phyloP scores from a whole-genome alignment of 2,888 invertebrate species.

The Drosophila setosimentum region DNA sequence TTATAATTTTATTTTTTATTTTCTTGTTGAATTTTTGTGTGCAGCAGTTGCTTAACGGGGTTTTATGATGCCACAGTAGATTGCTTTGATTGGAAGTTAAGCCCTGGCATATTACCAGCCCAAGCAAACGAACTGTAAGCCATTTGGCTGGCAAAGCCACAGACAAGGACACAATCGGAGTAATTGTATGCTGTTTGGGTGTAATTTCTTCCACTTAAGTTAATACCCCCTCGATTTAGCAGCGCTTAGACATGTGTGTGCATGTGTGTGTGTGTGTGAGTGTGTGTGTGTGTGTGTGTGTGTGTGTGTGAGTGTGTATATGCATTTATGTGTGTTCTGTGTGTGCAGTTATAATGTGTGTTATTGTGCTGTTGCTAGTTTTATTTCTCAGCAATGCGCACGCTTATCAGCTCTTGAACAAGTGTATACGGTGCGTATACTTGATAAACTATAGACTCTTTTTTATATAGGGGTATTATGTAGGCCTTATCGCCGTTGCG shows the following conservation, averaged over 20 bases:
- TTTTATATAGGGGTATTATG: conserved; percentile 37
- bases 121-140: conserved; percentile 80
- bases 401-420: conserved; percentile 29
- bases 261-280: background rate
- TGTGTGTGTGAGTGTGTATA: conserved; percentile 3
- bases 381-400: conserved; percentile 1
- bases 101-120: conserved; percentile 75
- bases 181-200: conserved; percentile 78
- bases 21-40: conserved; percentile 7
- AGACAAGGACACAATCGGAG: conserved; percentile 30
- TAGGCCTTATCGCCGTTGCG: conserved; percentile 61
- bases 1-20: background rate
- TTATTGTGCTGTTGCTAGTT: conserved; percentile 31
- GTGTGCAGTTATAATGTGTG: conserved; percentile 29
- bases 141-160: conserved; percentile 54
- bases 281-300: conserved; percentile 13
- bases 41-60: conserved; percentile 36
- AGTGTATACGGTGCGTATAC: conserved; percentile 57
- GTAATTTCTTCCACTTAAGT: conserved; percentile 85
- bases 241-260: conserved; percentile 48
- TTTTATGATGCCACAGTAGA: conserved; percentile 77
- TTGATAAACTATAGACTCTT: conserved; percentile 57
- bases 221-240: conserved; percentile 80
- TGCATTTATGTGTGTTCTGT: conserved; percentile 4
- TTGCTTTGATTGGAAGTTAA: conserved; percentile 84